These are phyloP conservation scores for Melanostigma gelatinosum DNA, from an alignment of 2,113 vertebrate genomes.

Conservation along the genomic window DNA sequence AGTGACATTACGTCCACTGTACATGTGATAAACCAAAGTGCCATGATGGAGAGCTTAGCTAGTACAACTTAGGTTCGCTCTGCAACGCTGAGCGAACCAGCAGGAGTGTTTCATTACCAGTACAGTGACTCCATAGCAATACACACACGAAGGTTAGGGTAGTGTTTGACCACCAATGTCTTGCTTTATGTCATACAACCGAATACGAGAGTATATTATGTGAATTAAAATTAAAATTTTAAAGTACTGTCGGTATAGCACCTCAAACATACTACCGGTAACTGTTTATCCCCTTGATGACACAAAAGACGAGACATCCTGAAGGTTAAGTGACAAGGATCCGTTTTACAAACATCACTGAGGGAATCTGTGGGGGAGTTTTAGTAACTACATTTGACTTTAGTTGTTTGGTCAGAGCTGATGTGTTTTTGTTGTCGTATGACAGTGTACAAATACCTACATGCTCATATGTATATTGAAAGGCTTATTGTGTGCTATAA, in stretches of 20 bases:
- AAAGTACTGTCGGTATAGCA: background rate
- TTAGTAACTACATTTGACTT: no score
- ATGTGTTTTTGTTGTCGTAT: no score
- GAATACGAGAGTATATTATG: background rate
- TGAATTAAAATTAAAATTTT: background rate
- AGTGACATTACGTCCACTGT: background rate
- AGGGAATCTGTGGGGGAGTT: no score
- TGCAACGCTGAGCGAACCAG: background rate
- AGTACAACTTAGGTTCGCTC: constrained; percentile 27
- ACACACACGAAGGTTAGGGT: no score
- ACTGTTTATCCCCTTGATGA: background rate
- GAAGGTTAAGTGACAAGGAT: no score
- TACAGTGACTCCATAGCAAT: background rate
- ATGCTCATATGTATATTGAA: background rate
- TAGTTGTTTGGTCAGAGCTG: background rate
- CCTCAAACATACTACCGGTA: background rate
- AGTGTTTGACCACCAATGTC: no score
- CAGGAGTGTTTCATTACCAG: background rate
- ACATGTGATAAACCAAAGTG: background rate
- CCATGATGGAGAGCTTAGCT: constrained; percentile 5
- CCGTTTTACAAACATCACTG: no score
- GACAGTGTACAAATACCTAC: no score
- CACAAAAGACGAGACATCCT: background rate
- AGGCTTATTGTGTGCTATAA: background rate
- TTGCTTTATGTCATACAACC: no score